Evolutionary conservation across 2,888 invertebrate genomes (phyloP).

Genomic region (Pandemis corylana): DNA sequence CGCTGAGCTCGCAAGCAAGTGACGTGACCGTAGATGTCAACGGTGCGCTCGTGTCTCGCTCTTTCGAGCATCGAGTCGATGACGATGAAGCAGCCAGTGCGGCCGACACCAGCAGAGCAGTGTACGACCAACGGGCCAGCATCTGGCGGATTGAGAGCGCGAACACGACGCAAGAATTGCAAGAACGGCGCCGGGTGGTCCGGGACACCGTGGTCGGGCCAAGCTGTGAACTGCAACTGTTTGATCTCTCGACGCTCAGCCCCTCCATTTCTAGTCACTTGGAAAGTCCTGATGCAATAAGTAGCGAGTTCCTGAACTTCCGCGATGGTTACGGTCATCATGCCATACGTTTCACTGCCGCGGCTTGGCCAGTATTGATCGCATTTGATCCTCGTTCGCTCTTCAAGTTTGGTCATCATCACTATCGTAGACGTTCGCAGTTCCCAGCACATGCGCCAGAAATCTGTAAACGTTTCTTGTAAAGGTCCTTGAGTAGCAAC

Average conservation of each 20-base stretch:
- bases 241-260: slow-evolving; percentile 97
- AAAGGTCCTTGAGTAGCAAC: slow-evolving; percentile 99
- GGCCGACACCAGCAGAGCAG: slow-evolving; percentile 96
- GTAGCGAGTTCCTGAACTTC: slow-evolving; percentile 99
- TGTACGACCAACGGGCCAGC: slow-evolving; percentile 98
- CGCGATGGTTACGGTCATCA: slow-evolving; percentile 96
- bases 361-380: slow-evolving; percentile 99
- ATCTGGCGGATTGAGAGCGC: slow-evolving; percentile 94
- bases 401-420: slow-evolving; percentile 99
- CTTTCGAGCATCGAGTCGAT: slow-evolving; percentile 99
- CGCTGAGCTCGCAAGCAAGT: slow-evolving; percentile 98
- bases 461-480: slow-evolving; percentile 98
- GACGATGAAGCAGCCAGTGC: slow-evolving; percentile 98
- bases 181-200: slow-evolving; percentile 99
- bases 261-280: slow-evolving; percentile 91
- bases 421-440: slow-evolving; percentile 97
- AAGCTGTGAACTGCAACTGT: slow-evolving; percentile 99
- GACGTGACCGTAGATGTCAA: slow-evolving; percentile 99
- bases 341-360: slow-evolving; percentile 97
- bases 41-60: slow-evolving; percentile 98
- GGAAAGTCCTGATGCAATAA: slow-evolving; percentile 99
- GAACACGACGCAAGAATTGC: slow-evolving; percentile 97
- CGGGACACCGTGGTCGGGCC: slow-evolving; percentile 99
- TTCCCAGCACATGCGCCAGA: slow-evolving; percentile 99
- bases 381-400: slow-evolving; percentile 97